These are phyloP conservation scores for Gorsachius magnificus DNA, from an alignment of 2,797 vertebrate species.

Conservation along the genomic window DNA sequence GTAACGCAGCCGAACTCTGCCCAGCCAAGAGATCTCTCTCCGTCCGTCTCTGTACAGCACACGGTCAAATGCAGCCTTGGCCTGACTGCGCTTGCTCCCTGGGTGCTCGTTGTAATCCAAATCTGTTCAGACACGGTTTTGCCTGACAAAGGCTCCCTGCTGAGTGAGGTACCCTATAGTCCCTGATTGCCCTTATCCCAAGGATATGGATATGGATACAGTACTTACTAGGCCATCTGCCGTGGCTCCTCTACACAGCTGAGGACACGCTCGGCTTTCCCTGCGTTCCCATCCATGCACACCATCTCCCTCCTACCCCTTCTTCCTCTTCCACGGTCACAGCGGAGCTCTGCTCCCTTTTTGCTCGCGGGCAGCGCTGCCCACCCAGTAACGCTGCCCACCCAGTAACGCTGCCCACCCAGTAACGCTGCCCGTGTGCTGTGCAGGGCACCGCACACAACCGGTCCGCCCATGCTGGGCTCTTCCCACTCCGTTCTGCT, in stretches of 20 bases:
- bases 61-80: background rate
- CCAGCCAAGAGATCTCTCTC: no score
- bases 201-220: background rate
- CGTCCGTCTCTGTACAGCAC: background rate
- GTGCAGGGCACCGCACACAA: background rate
- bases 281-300: background rate
- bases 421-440: background rate
- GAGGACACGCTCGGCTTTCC: background rate
- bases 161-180: background rate
- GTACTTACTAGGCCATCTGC: conserved; percentile 3
- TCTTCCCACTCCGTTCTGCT: background rate
- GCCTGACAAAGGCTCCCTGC: background rate
- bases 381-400: background rate
- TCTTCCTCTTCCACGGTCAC: background rate
- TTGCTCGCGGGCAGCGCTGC: background rate
- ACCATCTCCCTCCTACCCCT: background rate
- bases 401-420: background rate
- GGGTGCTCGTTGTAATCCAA: background rate
- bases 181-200: background rate
- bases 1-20: background rate
- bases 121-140: background rate
- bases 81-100: background rate
- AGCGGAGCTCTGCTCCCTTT: background rate
- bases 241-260: background rate
- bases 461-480: background rate